A percentile compares a stretch with the other conserved stretches of the same genome.
Evolutionary conservation across 2,888 invertebrate species (phyloP).

Genomic region (Dione vanillae): DNA sequence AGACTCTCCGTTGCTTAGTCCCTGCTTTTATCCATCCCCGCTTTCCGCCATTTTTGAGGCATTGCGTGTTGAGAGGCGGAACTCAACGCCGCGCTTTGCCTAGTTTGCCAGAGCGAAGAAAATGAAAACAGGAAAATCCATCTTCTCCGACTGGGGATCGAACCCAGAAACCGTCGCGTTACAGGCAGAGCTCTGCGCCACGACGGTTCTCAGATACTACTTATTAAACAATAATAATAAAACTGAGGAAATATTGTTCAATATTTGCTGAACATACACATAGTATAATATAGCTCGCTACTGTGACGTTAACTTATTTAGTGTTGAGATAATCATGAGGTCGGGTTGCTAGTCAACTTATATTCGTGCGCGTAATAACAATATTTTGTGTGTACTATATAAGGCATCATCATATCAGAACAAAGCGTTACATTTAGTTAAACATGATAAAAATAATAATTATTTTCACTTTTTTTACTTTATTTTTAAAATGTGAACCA

Average conservation of each 20-base stretch:
- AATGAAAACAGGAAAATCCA: no score
- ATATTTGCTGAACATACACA: neutral
- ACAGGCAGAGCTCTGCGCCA: no score
- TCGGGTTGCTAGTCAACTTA: neutral
- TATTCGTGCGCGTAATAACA: neutral
- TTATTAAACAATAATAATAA: neutral
- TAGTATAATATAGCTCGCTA: neutral
- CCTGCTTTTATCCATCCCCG: no score
- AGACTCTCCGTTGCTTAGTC: no score
- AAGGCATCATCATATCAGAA: no score
- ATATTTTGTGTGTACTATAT: no score
- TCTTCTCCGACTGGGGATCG: no score
- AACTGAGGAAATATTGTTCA: neutral
- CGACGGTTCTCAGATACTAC: neutral
- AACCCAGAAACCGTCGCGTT: no score
- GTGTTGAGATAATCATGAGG: neutral
- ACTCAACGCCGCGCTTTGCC: no score
- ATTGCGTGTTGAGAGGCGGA: no score
- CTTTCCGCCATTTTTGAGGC: no score
- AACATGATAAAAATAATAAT: conserved; percentile 4
- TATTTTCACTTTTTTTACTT: neutral
- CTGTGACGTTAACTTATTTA: neutral
- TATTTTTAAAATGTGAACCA: conserved; percentile 28
- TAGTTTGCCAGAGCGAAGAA: no score
- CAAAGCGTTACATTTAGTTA: neutral